Percentiles rank a stretch among this genome's conserved stretches.
Conservation (phyloP, 2,113 vertebrate genomes). For the Gasterosteus nipponicus region DNA sequence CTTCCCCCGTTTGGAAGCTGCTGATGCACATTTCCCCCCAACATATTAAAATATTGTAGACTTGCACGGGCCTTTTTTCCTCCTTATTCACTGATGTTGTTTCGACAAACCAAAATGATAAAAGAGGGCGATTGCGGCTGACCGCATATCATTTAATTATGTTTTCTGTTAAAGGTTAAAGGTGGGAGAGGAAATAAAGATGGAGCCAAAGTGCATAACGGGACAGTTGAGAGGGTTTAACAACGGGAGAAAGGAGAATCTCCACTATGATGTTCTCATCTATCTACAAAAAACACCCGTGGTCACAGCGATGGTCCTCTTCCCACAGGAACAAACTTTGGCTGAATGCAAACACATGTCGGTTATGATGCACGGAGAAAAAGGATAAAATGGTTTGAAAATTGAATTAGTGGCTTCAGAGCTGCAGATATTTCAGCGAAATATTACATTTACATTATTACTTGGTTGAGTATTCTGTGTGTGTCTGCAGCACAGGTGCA, state of each 20-base stretch:
- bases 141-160: not conserved
- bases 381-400: too few species aligned
- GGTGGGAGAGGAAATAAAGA: not conserved
- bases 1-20: constrained; percentile 37
- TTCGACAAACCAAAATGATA: not conserved
- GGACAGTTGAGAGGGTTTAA: not conserved
- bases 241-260: too few species aligned
- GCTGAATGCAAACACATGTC: too few species aligned
- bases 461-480: too few species aligned
- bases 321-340: too few species aligned
- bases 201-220: not conserved
- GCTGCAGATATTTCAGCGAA: too few species aligned
- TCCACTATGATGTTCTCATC: too few species aligned
- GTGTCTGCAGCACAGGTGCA: not conserved
- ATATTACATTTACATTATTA: too few species aligned
- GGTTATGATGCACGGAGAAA: too few species aligned
- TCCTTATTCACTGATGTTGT: not conserved
- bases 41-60: constrained; percentile 46
- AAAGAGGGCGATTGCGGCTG: rapidly evolving
- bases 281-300: too few species aligned
- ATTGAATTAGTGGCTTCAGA: too few species aligned
- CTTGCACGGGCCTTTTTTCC: constrained; percentile 27
- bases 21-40: constrained; percentile 46
- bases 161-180: not conserved
- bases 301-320: too few species aligned